Base-by-base conservation (phyloP, 1,140 invertebrate genomes). In the Drosophila willistoni region DNA sequence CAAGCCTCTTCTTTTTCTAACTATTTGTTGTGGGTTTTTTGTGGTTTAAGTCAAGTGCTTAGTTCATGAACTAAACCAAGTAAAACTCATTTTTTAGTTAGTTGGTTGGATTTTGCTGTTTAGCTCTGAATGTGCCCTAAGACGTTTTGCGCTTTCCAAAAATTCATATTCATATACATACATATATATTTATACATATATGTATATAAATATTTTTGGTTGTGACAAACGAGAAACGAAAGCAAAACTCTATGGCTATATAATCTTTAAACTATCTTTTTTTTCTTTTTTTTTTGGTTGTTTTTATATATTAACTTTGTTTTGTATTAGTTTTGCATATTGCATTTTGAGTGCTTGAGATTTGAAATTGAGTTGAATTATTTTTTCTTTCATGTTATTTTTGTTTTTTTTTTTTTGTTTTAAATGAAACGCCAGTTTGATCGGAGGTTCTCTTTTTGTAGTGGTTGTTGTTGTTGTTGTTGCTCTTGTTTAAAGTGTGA, bases 131-230 rank as follows among this genome's bases (percentile, higher is more conserved):
- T 84, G 68, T 77, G 68, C 71, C 68, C 73, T 87, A 87, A 87
- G 83, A 87, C 83, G 83, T 87, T 87, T 87, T 77, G 83, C 83
- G 83, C 83, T 87, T 87, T 87, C 84, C 83, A 87, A 87, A 84
- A 51, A 51, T 39, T 13, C 34, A 36, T 36, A 36, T 36, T 12
- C 34, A 36, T 36, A 47, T 17, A 7, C 7, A 14, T 2, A 17
- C 17, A 44, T 17, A 14, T 47, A 7, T 86, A 55, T 75, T 75
- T 78, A 79, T 85, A 41, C 41, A 41, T 60, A 14, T 60, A 22
- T 57, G 7, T 33, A 12, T 19, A 13, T 33, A 7, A 3, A 1
- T 34, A 39, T 25, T 41, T 44, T 22, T 62, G 60, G 19, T 44
- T 19, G 41, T 54, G 29, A 81, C 79, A 72, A 82, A 79, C 76